Base-by-base conservation (phyloP, 2,797 vertebrate genomes). In the Erithacus rubecula region DNA sequence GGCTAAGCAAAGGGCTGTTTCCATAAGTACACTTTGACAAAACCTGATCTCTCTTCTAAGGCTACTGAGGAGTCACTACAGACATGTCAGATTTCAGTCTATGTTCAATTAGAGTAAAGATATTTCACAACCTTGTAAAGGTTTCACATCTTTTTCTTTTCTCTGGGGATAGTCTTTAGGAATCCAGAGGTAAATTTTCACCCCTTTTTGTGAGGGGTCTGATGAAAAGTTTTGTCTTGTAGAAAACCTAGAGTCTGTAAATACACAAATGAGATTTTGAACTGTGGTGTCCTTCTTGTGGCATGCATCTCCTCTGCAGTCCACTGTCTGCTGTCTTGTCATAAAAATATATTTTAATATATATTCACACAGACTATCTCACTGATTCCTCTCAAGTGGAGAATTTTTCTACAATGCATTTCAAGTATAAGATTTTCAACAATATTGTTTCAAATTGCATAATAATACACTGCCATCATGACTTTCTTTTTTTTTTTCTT, bases 391-490 rank as follows among this genome's bases (percentile, higher is more conserved):
- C 58, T 62, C 21, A 51, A 53, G 18, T n/a, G 55, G 43, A 68
- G 19, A 52, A n/a, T 44, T 63, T 79, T 78, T 81, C 60, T 89
- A 22, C 18, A 79, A 26, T 60, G 12, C 14, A 46, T 32, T 92
- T 93, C 29, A 75, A 21, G 11, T 68, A 19, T 56, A 37, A 84
- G 62, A 58, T 11, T 87, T 88, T 72, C 29, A 74, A 72, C 68
- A 87, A 43, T 56, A 49, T 37, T 77, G 8, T 92, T 92, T 91
- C 53, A 90, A 74, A 95, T 51, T 62, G 60, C 83, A 85, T 88
- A 89, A 89, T 53, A 88, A 64, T 36, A 11, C 24, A 59, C 46
- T 44, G 12, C 39, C 15, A 60, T 12, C 17, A 71, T 77, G 39
- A 47, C 23, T n/a, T 44, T 85, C 51, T 64, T 47, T 67, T 79